phyloP scores from a whole-genome alignment of 1,140 invertebrate species.

The Tyrophagus putrescentiae region DNA sequence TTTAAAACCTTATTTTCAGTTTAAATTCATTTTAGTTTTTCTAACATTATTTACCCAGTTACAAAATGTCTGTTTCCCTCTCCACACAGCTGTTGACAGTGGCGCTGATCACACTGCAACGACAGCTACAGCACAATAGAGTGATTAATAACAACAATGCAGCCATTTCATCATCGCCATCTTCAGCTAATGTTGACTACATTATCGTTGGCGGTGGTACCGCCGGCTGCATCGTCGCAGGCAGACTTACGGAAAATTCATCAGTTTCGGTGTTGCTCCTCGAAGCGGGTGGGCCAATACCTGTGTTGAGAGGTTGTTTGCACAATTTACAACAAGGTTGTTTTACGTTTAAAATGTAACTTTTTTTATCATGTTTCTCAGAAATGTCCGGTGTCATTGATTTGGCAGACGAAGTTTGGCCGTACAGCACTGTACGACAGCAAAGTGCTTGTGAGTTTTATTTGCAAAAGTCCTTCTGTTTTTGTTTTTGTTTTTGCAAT shows the following conservation, averaged over 20 bases:
- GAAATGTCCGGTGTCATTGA: too few relatives aligned
- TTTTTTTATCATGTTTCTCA: too few relatives aligned
- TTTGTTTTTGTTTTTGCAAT: too few relatives aligned
- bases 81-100: too few relatives aligned
- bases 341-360: conserved; percentile 42
- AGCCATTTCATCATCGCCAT: conserved; percentile 45
- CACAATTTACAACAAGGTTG: conserved; percentile 50
- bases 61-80: too few relatives aligned
- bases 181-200: conserved; percentile 23
- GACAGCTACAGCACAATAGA: conserved; percentile 2
- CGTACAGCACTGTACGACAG: neutral
- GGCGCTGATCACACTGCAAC: conserved; percentile 5
- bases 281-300: conserved; percentile 49
- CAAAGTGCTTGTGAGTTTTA: too few relatives aligned
- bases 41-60: too few relatives aligned
- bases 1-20: too few relatives aligned
- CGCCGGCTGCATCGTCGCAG: conserved; percentile 25
- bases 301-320: conserved; percentile 60
- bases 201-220: conserved; percentile 26
- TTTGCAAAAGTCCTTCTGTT: too few relatives aligned
- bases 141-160: conserved; percentile 39
- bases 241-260: conserved; percentile 18
- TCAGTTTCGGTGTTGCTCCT: conserved; percentile 44
- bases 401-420: neutral
- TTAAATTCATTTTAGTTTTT: too few relatives aligned